Base-by-base conservation (phyloP, 2,113 vertebrate genomes). In the Cyprinus carpio region DNA sequence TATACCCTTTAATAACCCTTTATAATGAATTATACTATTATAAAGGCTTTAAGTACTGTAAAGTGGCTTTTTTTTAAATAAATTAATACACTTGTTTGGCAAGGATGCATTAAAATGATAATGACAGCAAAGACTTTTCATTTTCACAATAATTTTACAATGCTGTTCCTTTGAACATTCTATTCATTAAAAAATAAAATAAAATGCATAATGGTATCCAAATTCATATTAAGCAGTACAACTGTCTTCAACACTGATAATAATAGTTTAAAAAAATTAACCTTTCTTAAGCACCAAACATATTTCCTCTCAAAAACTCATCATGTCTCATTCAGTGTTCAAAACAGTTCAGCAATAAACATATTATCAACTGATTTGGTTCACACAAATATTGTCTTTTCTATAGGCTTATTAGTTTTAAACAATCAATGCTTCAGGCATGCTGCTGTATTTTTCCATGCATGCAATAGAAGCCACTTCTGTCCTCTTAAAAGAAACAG, bases 341-440 rank as follows among this genome's bases (percentile, higher is more conserved):
- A 58, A 9, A 58, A 58, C 2, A 23, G 56, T 58, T 9, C 8
- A 3, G 6, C 20, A 8, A 23, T 23, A 58, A 58, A 8, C 8
- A 10, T 60, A n/a, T 40, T 43, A 43, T 43, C 10, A 43, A 43
- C 10, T 43, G 9, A 43, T 43, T 43, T 40, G 6, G 40, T 7
- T 40, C 40, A 40, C 40, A 8, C 40, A 40, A 40, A 7, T 40
- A 7, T 40, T 40, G 40, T 8, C 40, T 40, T 82, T 51, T 49
- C 71, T 84, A 81, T 85, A 72, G 84, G 83, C 81, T 89, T 85
- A 80, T 87, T 86, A 71, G 79, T 90, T 86, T 88, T 65, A 83
- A 86, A 88, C 87, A 90, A 82, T 82, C 78, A 87, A 90, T 75
- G 83, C 87, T 56, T 90, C 82, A 90, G 83, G 88, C 89, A 89